Conservation (phyloP, 2,888 invertebrate species). For the Hypomecis atomaria region DNA sequence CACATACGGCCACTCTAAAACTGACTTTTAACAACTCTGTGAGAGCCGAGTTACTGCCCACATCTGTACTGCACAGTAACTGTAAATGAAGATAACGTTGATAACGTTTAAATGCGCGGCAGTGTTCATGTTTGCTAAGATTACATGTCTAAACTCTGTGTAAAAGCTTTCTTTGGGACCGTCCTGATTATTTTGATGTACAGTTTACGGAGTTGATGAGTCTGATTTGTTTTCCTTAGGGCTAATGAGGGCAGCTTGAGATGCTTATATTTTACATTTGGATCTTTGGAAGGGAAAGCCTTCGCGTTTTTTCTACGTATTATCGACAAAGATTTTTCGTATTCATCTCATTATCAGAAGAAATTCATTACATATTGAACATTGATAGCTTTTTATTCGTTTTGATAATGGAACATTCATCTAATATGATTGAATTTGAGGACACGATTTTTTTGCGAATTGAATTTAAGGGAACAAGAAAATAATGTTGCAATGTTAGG, state of each 20-base stretch:
- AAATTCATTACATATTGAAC: no score
- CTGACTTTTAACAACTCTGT: neutral
- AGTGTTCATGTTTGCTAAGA: constrained; percentile 26
- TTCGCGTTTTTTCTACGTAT: neutral
- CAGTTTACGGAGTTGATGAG: constrained; percentile 11
- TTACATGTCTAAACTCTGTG: constrained; percentile 28
- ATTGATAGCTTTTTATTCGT: no score
- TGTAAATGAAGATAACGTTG: constrained; percentile 32
- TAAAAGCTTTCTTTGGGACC: constrained; percentile 29
- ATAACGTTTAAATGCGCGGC: constrained; percentile 30
- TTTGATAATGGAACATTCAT: no score
- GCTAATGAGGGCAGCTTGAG: constrained; percentile 7
- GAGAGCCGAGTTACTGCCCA: constrained; percentile 19
- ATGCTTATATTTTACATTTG: neutral
- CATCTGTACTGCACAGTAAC: constrained; percentile 9
- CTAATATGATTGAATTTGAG: no score
- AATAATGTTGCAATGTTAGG: no score
- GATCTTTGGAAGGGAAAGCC: neutral
- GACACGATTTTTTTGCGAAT: no score
- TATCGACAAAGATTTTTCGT: neutral
- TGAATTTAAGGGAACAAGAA: no score
- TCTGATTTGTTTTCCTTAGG: constrained; percentile 11
- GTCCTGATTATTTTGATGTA: constrained; percentile 16
- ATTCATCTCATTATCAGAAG: no score
- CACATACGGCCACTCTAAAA: no score